phyloP scores from a whole-genome alignment of 2,888 invertebrate genomes.

The Thalpophila matura region DNA sequence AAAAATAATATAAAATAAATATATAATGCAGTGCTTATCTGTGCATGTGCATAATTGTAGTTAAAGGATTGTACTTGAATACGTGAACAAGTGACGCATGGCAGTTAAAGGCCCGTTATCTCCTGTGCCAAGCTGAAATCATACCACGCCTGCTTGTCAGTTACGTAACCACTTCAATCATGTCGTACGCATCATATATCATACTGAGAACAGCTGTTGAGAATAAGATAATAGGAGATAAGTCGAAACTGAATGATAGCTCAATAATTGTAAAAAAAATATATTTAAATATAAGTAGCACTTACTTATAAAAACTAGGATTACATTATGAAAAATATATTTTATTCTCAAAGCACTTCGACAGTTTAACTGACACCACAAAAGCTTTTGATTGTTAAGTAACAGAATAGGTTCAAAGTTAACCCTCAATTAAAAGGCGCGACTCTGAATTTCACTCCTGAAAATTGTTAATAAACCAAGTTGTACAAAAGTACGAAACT shows the following conservation, averaged over 20 bases:
- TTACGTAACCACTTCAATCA: slow-evolving; percentile 17
- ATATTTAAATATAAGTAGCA: background rate
- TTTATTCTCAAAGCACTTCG: slow-evolving; percentile 6
- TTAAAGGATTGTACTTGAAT: slow-evolving; percentile 5
- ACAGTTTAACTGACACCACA: slow-evolving; percentile 26
- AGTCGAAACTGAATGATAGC: background rate
- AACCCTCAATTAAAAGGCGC: slow-evolving; percentile 51
- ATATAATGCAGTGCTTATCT: slow-evolving; percentile 1
- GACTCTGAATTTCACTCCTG: slow-evolving; percentile 37
- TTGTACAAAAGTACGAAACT: slow-evolving; percentile 57
- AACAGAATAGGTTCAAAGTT: slow-evolving; percentile 38
- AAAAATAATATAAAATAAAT: background rate
- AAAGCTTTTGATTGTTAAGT: slow-evolving; percentile 33
- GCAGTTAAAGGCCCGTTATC: slow-evolving; percentile 27
- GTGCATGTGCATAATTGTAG: background rate
- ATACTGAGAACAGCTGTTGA: slow-evolving; percentile 4
- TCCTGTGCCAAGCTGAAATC: background rate
- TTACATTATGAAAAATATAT: background rate
- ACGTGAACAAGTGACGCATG: background rate
- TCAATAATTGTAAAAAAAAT: background rate
- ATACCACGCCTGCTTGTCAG: slow-evolving; percentile 15
- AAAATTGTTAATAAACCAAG: slow-evolving; percentile 52
- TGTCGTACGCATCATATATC: slow-evolving; percentile 17
- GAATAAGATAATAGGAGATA: slow-evolving; percentile 3
- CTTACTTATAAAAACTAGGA: background rate